Conservation (phyloP, 2,113 vertebrate genomes). For the Barnardius zonarius region DNA sequence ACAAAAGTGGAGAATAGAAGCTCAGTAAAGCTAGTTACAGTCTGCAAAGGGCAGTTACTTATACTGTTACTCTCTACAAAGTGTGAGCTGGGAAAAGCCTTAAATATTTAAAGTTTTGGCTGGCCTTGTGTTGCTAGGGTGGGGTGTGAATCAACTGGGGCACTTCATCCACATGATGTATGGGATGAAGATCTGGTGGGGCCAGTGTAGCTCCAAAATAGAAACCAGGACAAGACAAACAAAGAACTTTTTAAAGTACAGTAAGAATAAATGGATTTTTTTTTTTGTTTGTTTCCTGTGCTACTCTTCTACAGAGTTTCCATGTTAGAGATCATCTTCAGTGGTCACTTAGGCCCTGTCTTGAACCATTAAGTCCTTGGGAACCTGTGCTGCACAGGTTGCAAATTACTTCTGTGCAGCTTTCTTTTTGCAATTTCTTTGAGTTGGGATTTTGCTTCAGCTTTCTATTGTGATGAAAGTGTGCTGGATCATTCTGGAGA, state of each 20-base stretch:
- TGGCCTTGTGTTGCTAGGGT: not conserved
- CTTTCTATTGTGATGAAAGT: not conserved
- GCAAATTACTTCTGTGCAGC: not conserved
- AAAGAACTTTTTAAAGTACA: not conserved
- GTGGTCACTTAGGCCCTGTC: not conserved
- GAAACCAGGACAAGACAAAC: not conserved
- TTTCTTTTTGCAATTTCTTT: not conserved
- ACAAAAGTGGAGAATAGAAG: not conserved
- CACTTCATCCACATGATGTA: not conserved
- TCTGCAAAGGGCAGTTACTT: not conserved
- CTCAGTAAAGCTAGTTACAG: not conserved
- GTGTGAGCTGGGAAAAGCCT: not conserved
- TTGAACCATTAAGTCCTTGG: not conserved
- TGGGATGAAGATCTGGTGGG: not conserved
- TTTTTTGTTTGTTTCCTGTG: not conserved
- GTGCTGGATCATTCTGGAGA: not conserved
- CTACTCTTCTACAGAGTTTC: not conserved
- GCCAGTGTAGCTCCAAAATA: not conserved
- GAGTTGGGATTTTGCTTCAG: not conserved
- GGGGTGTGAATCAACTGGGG: not conserved
- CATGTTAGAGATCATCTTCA: not conserved
- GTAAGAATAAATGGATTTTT: not conserved
- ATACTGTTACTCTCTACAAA: not conserved
- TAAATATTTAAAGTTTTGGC: not conserved
- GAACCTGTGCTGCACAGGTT: not conserved